Evolutionary conservation across 2,888 invertebrate species (phyloP).

Genomic region (Lycocerus yunnanus): DNA sequence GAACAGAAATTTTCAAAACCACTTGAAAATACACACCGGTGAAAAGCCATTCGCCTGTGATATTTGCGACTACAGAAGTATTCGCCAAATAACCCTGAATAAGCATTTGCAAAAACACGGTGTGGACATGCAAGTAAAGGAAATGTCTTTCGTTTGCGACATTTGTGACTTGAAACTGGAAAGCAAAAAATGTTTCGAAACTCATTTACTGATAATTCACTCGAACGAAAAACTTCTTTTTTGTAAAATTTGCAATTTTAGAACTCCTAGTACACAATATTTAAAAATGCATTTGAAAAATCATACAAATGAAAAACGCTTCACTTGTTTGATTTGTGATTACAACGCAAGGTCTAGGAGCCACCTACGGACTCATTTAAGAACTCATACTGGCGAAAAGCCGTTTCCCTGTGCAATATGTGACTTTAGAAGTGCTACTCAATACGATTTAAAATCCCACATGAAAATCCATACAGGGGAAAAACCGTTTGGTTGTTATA

Average conservation of each 20-base stretch:
- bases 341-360: too few relatives aligned
- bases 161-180: not conserved
- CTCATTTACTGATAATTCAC: not conserved
- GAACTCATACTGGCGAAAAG: not conserved
- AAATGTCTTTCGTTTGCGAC: not conserved
- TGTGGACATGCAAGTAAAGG: not conserved
- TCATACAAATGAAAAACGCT: not conserved
- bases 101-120: not conserved
- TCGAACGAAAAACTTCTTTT: not conserved
- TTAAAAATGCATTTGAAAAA: not conserved
- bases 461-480: not conserved
- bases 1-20: not conserved
- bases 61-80: not conserved
- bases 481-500: not conserved
- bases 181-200: not conserved
- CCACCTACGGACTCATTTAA: too few relatives aligned
- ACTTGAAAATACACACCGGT: not conserved
- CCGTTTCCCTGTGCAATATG: not conserved
- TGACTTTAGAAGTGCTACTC: not conserved
- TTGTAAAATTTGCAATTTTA: not conserved
- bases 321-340: not conserved
- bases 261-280: not conserved
- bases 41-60: not conserved
- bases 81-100: not conserved
- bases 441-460: not conserved